Percentiles rank a stretch among this genome's conserved stretches.
Conservation (phyloP, 2,888 invertebrate species). For the Andrena camellia region DNA sequence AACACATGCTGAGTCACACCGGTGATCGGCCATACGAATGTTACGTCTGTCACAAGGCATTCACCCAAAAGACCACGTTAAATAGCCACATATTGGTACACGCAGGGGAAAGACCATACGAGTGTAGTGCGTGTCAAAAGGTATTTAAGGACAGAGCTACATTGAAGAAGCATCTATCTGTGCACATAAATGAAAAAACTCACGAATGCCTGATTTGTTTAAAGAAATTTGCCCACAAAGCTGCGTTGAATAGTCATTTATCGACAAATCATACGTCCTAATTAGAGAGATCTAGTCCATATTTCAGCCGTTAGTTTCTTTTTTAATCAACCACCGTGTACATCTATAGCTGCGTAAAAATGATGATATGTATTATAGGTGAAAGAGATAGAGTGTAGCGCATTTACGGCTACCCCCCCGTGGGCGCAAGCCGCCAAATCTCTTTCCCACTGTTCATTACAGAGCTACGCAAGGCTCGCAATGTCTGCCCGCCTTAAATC, state of each 20-base stretch:
- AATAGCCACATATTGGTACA: slow-evolving; percentile 81
- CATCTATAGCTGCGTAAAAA: slow-evolving; percentile 65
- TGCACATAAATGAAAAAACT: slow-evolving; percentile 78
- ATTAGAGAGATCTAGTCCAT: slow-evolving; percentile 72
- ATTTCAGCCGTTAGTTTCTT: slow-evolving; percentile 69
- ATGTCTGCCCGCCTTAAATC: not conserved
- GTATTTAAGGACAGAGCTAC: slow-evolving; percentile 78
- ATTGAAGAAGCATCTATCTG: slow-evolving; percentile 79
- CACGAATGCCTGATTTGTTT: slow-evolving; percentile 81
- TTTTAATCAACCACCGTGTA: slow-evolving; percentile 62
- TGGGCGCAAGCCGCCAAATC: not conserved
- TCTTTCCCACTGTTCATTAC: not conserved
- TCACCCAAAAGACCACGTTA: slow-evolving; percentile 80
- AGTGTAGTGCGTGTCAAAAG: slow-evolving; percentile 80
- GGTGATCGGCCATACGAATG: slow-evolving; percentile 81
- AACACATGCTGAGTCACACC: slow-evolving; percentile 81
- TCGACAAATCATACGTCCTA: slow-evolving; percentile 80
- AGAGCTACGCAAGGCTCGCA: not conserved
- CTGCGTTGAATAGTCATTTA: slow-evolving; percentile 79
- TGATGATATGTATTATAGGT: slow-evolving; percentile 47
- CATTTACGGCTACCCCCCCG: too few species aligned
- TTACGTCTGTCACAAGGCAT: slow-evolving; percentile 80
- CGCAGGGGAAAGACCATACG: slow-evolving; percentile 77
- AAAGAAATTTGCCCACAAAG: slow-evolving; percentile 81
- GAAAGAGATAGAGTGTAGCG: not conserved